These are phyloP conservation scores for Oncorhynchus masou DNA, from an alignment of 2,113 vertebrate species.

Conservation along the genomic window DNA sequence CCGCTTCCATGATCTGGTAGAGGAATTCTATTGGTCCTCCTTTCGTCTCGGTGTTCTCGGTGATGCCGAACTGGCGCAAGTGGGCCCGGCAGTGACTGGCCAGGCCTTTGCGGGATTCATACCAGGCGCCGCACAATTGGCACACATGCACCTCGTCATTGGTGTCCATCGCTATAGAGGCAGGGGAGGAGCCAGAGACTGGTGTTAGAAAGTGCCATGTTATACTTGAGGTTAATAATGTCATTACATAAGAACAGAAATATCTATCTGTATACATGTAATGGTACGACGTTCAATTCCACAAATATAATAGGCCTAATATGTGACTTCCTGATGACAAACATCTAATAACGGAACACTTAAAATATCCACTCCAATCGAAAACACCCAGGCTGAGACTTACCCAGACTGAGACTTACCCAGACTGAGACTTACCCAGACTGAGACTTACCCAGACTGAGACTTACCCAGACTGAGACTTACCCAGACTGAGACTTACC, in stretches of 20 bases:
- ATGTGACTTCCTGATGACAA: neutral
- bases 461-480: conserved; percentile 59
- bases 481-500: conserved; percentile 40
- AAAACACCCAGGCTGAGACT: conserved; percentile 37
- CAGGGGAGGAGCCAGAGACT: neutral
- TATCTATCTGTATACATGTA: neutral
- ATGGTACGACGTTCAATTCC: no score
- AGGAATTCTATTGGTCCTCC: conserved; percentile 82
- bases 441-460: conserved; percentile 38
- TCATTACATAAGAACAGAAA: neutral
- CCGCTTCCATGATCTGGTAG: conserved; percentile 82
- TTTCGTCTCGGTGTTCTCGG: conserved; percentile 76
- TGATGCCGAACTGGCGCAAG: conserved; percentile 83
- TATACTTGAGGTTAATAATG: neutral
- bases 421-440: conserved; percentile 36
- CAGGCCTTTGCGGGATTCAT: conserved; percentile 86
- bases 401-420: conserved; percentile 85
- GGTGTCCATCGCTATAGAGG: conserved; percentile 71
- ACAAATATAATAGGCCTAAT: no score
- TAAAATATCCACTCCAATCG: neutral
- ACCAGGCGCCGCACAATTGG: conserved; percentile 89
- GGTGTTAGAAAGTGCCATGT: neutral
- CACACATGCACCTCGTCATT: conserved; percentile 79
- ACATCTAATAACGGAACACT: neutral
- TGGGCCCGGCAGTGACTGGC: conserved; percentile 85